phyloP scores from a whole-genome alignment of 2,888 invertebrate species.

The Eupithecia exiguata region DNA sequence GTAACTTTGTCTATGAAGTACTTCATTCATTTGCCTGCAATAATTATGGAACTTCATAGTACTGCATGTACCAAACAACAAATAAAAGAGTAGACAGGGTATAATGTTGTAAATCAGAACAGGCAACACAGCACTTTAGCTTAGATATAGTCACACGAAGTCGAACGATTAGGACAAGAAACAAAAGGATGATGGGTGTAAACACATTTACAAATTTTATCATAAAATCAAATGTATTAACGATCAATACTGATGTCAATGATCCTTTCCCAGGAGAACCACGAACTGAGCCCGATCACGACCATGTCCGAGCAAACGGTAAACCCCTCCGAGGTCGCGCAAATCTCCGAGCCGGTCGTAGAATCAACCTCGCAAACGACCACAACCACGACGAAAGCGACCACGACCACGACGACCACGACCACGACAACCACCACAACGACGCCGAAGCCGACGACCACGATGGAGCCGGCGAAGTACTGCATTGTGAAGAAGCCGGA shows the following conservation, averaged over 20 bases:
- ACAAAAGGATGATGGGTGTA: too few species aligned
- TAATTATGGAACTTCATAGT: too few species aligned
- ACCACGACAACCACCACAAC: conserved; percentile 78
- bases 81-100: too few species aligned
- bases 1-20: too few species aligned
- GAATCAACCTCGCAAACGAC: conserved; percentile 66
- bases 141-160: too few species aligned
- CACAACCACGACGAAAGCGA: conserved; percentile 58
- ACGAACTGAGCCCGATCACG: conserved; percentile 71
- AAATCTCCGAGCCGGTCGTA: conserved; percentile 73
- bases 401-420: conserved; percentile 66
- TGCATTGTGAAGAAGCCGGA: conserved; percentile 93
- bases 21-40: too few species aligned
- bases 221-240: too few species aligned
- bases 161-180: too few species aligned
- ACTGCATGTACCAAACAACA: too few species aligned
- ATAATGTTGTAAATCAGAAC: conserved; percentile 1
- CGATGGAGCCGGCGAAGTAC: conserved; percentile 85
- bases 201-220: too few species aligned
- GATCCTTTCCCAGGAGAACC: conserved; percentile 60
- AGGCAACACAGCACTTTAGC: not conserved
- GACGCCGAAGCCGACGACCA: conserved; percentile 84
- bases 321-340: conserved; percentile 70
- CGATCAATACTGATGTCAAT: not conserved
- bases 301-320: conserved; percentile 78